Base-by-base conservation (phyloP, 1,140 invertebrate genomes). In the Uloborus diversus region DNA sequence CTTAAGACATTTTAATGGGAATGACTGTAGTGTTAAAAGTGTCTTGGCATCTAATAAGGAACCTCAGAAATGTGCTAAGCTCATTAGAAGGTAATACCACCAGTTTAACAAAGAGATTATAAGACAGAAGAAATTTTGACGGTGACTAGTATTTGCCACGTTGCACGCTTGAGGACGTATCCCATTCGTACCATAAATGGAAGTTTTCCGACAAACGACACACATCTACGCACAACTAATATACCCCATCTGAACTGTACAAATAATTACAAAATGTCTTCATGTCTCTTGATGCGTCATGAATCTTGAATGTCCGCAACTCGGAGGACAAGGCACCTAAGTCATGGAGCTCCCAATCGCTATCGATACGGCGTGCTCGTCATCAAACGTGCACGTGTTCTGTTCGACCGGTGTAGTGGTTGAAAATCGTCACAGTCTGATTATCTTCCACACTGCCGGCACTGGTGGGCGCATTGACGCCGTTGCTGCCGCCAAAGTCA, bases 11-110 rank as follows among this genome's bases (percentile, higher is more conserved):
- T n/a, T n/a, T n/a, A 47, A 9, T 9, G 37, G 37, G 37, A 47
- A 47, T 61, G 17, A 14, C 17, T 32, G 49, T 7, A 53, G 33
- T 56, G 35, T 42, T 59, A 59, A 57, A 73, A 73, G 32, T 23
- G 42, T 73, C 70, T 73, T 73, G 70, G 70, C 70, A 73, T 73
- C 70, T 73, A 78, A 65, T 65, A 78, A 78, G 73, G 73, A 78
- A 78, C 73, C 73, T 65, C 47, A 78, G 73, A 78, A 78, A 78
- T 37, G 62, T 66, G 73, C 73, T 78, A 78, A 78, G 73, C 73
- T 78, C 73, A 78, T 78, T 51, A 75, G 61, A 78, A 78, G 66
- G 59, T 65, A 65, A 78, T 62, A 65, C 62, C 73, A 78, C 73
- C 73, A 78, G 42, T 78, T 78, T 56, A 62, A 64, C 57, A n/a